A percentile compares a stretch with the other conserved stretches of the same genome.
These are phyloP conservation scores for Brachypalpus laphriformis DNA, from an alignment of 2,888 invertebrate species.

Conservation along the genomic window DNA sequence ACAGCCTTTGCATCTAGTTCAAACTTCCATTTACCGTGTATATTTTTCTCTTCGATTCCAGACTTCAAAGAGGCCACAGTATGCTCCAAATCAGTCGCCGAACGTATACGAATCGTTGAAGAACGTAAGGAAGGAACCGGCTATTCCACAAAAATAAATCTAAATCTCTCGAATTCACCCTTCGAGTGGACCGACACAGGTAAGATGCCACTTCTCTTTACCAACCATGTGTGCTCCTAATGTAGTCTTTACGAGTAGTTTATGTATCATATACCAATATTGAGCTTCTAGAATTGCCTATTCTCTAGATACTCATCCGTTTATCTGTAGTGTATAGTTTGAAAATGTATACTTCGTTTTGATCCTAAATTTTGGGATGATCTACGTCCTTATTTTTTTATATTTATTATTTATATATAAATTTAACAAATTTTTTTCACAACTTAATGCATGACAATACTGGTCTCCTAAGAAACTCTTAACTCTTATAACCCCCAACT, in stretches of 20 bases:
- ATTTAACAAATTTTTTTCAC: conserved; percentile 41
- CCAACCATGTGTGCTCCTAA: conserved; percentile 40
- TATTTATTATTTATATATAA: conserved; percentile 9
- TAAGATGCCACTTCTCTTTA: conserved; percentile 65
- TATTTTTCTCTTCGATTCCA: no score
- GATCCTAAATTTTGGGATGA: conserved; percentile 54
- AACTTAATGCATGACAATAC: conserved; percentile 54
- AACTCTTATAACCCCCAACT: conserved; percentile 30
- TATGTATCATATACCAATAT: background rate
- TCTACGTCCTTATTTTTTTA: conserved; percentile 59
- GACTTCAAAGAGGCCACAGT: conserved; percentile 69
- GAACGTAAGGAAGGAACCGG: conserved; percentile 81
- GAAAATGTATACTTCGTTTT: conserved; percentile 32
- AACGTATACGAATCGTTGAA: conserved; percentile 84
- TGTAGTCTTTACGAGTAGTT: conserved; percentile 45
- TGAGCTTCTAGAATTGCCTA: conserved; percentile 45
- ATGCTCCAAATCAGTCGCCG: conserved; percentile 82
- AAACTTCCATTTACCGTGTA: no score
- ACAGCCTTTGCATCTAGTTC: no score
- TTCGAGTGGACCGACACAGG: conserved; percentile 80
- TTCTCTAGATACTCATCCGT: conserved; percentile 40
- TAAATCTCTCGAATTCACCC: conserved; percentile 79
- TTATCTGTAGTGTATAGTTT: conserved; percentile 50
- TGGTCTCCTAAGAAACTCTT: conserved; percentile 2
- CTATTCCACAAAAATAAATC: conserved; percentile 86